Conservation (phyloP, 2,797 vertebrate species). For the Xenentodon cancila region DNA sequence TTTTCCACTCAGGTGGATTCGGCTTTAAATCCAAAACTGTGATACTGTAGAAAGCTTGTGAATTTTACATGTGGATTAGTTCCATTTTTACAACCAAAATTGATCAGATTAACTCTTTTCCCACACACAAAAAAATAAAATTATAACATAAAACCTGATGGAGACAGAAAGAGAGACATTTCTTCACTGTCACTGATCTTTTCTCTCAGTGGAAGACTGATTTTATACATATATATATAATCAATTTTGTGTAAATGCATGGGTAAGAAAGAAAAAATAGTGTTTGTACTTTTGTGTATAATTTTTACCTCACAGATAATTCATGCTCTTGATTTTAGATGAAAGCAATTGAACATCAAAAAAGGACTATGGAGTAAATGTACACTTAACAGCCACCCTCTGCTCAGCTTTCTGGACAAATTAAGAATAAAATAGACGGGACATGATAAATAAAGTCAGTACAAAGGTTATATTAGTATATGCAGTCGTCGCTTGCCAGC, state of each 20-base stretch:
- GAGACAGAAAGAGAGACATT: background rate
- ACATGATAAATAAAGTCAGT: too few relatives aligned
- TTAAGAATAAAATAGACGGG: too few relatives aligned
- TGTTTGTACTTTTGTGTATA: too few relatives aligned
- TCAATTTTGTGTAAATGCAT: background rate
- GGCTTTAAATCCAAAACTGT: slow-evolving; percentile 11
- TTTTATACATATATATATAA: background rate
- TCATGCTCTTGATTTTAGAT: too few relatives aligned
- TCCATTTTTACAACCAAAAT: slow-evolving; percentile 30
- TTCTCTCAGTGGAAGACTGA: background rate
- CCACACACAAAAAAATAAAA: slow-evolving; percentile 16
- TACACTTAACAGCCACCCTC: too few relatives aligned
- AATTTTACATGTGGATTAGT: slow-evolving; percentile 18
- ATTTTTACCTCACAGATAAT: too few relatives aligned
- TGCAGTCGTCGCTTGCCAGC: too few relatives aligned
- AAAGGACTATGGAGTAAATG: too few relatives aligned
- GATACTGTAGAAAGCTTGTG: slow-evolving; percentile 28
- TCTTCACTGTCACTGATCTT: too few relatives aligned
- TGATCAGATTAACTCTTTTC: slow-evolving; percentile 27
- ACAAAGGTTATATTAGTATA: too few relatives aligned
- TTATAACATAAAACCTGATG: background rate
- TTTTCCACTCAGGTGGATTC: slow-evolving; percentile 28
- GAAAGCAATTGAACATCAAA: too few relatives aligned
- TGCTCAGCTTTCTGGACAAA: too few relatives aligned
- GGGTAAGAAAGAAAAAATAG: background rate